Conservation (phyloP, 2,888 invertebrate species). For the Acheta domesticus region DNA sequence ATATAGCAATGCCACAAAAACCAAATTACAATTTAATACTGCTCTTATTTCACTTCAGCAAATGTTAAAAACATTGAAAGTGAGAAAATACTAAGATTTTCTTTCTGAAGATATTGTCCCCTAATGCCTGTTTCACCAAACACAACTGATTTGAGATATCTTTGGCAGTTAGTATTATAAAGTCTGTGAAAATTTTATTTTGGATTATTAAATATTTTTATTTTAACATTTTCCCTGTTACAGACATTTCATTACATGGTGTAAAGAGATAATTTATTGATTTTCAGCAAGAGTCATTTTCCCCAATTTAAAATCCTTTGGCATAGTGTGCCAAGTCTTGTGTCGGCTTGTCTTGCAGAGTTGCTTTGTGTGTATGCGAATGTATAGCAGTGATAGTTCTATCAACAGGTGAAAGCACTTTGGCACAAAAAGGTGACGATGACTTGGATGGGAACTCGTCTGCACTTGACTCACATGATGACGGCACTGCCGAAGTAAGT, state of each 20-base stretch:
- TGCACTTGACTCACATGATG: conserved; percentile 32
- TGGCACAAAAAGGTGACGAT: conserved; percentile 30
- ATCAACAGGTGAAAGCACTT: conserved; percentile 36
- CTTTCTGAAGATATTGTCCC: no score
- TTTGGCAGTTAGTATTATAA: no score
- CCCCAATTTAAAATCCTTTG: not conserved
- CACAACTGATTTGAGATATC: no score
- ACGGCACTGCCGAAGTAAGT: conserved; percentile 34
- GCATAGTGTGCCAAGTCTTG: conserved; percentile 25
- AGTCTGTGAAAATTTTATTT: no score
- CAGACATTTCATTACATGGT: not conserved
- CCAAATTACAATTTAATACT: no score
- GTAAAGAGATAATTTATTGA: not conserved
- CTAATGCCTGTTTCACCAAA: no score
- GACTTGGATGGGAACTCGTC: conserved; percentile 23
- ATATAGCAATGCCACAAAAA: no score
- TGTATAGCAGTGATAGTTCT: conserved; percentile 30
- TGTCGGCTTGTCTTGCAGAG: conserved; percentile 23
- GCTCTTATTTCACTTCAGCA: no score
- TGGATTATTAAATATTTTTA: not conserved
- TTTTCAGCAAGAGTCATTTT: not conserved
- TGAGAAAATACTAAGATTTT: no score
- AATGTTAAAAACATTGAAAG: no score
- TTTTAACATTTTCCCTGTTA: not conserved
- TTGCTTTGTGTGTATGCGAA: not conserved